These are phyloP conservation scores for Atherinomorus stipes DNA, from an alignment of 2,113 vertebrate genomes.

Conservation along the genomic window DNA sequence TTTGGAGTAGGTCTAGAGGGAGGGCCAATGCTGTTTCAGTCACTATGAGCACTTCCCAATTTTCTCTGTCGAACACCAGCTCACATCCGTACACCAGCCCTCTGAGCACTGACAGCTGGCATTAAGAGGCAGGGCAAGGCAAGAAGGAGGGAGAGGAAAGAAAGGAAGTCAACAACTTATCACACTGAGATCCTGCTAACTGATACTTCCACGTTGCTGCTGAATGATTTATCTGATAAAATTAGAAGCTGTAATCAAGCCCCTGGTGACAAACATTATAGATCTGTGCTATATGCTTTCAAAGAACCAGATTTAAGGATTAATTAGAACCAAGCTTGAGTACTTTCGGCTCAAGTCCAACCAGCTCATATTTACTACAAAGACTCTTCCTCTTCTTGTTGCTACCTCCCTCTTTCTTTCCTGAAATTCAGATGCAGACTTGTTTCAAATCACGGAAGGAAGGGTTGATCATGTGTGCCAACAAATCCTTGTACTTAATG, in stretches of 20 bases:
- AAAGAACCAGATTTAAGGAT: slow-evolving; percentile 30
- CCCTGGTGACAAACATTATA: slow-evolving; percentile 38
- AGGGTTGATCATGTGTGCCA: slow-evolving; percentile 40
- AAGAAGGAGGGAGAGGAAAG: slow-evolving; percentile 26
- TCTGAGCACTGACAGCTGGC: slow-evolving; percentile 61
- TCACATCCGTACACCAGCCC: slow-evolving; percentile 58
- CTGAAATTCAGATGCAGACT: slow-evolving; percentile 25
- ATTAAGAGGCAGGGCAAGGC: slow-evolving; percentile 42
- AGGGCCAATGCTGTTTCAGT: slow-evolving; percentile 56
- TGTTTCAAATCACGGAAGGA: slow-evolving; percentile 43
- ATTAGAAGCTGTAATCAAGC: slow-evolving; percentile 48
- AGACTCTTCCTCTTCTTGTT: slow-evolving; percentile 27
- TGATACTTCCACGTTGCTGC: slow-evolving; percentile 44
- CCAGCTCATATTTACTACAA: slow-evolving; percentile 30
- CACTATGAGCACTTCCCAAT: slow-evolving; percentile 58
- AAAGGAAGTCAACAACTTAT: slow-evolving; percentile 65
- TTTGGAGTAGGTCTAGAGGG: slow-evolving; percentile 65
- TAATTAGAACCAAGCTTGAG: slow-evolving; percentile 19
- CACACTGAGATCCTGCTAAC: slow-evolving; percentile 58
- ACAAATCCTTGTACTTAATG: slow-evolving; percentile 29
- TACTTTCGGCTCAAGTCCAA: slow-evolving; percentile 40
- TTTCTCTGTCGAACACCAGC: slow-evolving; percentile 62
- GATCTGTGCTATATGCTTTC: slow-evolving; percentile 37
- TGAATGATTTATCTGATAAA: slow-evolving; percentile 60
- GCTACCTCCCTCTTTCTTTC: slow-evolving; percentile 3